Evolutionary conservation across 2,797 vertebrate genomes (phyloP).

Genomic region (Pseudochirops cupreus): DNA sequence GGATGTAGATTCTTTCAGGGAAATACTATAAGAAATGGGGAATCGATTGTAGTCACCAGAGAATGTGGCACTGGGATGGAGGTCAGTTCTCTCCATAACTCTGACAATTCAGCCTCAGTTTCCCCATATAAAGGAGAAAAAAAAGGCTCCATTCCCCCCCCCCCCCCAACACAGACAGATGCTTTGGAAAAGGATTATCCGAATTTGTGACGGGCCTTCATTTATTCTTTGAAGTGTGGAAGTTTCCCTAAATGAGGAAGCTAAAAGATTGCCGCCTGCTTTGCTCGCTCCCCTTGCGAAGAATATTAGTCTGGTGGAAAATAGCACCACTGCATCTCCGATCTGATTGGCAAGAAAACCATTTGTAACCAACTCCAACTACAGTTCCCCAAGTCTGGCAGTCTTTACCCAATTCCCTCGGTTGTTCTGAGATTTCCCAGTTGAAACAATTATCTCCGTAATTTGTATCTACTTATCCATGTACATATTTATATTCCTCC

Average conservation of each 20-base stretch:
- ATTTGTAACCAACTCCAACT: background rate
- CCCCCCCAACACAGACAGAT: no score
- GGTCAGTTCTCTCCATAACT: background rate
- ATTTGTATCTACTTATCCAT: background rate
- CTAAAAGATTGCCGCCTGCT: background rate
- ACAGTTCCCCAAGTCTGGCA: background rate
- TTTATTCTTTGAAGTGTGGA: background rate
- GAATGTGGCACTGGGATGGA: background rate
- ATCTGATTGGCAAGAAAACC: background rate
- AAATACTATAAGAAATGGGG: background rate
- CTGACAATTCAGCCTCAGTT: background rate
- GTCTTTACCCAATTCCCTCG: background rate
- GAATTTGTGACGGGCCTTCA: background rate
- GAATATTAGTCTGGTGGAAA: background rate
- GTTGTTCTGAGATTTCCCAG: background rate
- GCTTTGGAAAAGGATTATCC: background rate
- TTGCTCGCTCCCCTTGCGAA: no score
- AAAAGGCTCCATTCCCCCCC: slow-evolving; percentile 57
- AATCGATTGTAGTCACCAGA: background rate
- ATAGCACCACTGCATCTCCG: background rate
- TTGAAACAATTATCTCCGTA: background rate
- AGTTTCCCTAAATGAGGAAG: background rate
- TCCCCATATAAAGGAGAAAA: background rate
- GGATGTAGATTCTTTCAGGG: background rate
- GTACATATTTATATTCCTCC: background rate